Percentiles rank a stretch among this genome's conserved stretches.
Evolutionary conservation across 2,888 invertebrate species (phyloP).

Genomic region (Mythimna ferrago): DNA sequence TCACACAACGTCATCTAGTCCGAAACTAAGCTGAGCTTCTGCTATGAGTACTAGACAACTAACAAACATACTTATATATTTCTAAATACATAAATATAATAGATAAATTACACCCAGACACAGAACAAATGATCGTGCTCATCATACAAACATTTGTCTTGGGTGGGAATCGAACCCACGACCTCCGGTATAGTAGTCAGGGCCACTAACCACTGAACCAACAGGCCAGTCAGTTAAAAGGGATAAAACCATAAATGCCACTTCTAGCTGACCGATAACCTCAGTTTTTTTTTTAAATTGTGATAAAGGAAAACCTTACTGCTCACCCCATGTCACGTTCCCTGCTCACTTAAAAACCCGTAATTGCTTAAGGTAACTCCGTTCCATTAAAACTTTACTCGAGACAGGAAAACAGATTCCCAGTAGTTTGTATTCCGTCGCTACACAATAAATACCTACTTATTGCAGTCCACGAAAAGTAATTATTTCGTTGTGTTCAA

Average conservation of each 20-base stretch:
- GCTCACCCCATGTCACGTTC: slow-evolving; percentile 4
- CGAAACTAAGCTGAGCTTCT: too few relatives aligned
- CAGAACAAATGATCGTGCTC: too few relatives aligned
- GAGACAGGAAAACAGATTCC: slow-evolving; percentile 13
- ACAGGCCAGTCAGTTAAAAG: too few relatives aligned
- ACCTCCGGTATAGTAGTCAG: too few relatives aligned
- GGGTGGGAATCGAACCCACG: too few relatives aligned
- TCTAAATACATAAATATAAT: too few relatives aligned
- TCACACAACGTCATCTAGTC: too few relatives aligned
- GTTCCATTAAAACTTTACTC: slow-evolving; percentile 29
- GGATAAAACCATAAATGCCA: not conserved
- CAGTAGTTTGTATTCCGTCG: slow-evolving; percentile 29
- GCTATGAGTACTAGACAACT: too few relatives aligned
- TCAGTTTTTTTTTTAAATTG: slow-evolving; percentile 13
- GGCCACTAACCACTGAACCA: too few relatives aligned
- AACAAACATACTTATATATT: too few relatives aligned
- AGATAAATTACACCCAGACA: too few relatives aligned
- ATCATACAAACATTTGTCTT: too few relatives aligned
- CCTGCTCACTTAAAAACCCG: slow-evolving; percentile 13
- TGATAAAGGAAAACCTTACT: not conserved
- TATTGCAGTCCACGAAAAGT: slow-evolving; percentile 72
- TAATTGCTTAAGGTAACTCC: slow-evolving; percentile 17
- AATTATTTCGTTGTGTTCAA: slow-evolving; percentile 81
- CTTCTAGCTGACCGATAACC: not conserved
- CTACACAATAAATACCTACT: slow-evolving; percentile 50